Base-by-base conservation (phyloP, 1,140 invertebrate species). In the Brachionus asplanchnoidis region DNA sequence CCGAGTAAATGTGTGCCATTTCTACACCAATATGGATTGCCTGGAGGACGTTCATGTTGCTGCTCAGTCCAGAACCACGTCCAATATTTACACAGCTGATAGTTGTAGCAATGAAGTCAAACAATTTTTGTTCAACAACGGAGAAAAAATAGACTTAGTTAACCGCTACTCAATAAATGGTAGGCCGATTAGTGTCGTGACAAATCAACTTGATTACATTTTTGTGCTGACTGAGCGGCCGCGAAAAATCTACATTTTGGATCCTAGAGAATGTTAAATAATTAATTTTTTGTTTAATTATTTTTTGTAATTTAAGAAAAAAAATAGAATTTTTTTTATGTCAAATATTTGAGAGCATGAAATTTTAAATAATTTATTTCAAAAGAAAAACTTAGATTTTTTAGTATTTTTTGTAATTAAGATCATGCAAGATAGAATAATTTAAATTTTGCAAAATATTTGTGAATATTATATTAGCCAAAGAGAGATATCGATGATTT, bases 171-270 rank as follows among this genome's bases (percentile, higher is more conserved):
- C 73, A n/a, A 28, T 77, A 11, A 46, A 65, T 23, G 79, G 79
- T 9, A 82, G 53, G 40, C 79, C 79, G 3, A 68, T 65, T 5
- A 82, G 79, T 82, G 53, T 82, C 17, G 32, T 68, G 3, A 68
- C 50, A 36, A 82, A 82, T 82, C 65, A 65, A 14, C 53, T 65
- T 12, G 79, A 56, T 7, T 68, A 82, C 65, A 40, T 82, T 20
- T 82, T 82, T 82, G 79, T 82, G 9, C n/a, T 82, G 17, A 65
- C 79, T 40, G 53, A 68, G 23, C 65, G n/a, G 46, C 79, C 79
- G 26, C 23, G 79, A 14, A 65, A 68, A 65, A 68, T 82, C 17
- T 82, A 82, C 20, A 65, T 68, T 23, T 60, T 82, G 14, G 65
- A 68, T 68, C 79, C 79, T 23, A 68, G 65, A 65, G 53, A 65